These are phyloP conservation scores for Phrynocephalus forsythii DNA, from an alignment of 2,797 vertebrate species.

Conservation along the genomic window DNA sequence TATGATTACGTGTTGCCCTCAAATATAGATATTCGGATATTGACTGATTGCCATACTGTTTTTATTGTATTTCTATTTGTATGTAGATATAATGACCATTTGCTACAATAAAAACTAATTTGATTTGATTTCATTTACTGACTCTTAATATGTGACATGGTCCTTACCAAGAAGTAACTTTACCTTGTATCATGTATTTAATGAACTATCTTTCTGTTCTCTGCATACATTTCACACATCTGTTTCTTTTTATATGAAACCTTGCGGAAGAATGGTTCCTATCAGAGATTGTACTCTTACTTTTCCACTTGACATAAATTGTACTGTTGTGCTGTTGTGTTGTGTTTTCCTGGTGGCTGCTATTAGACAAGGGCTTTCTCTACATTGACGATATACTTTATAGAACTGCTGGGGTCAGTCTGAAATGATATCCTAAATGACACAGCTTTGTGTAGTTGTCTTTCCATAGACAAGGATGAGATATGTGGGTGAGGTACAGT, in stretches of 20 bases:
- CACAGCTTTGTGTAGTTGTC: neutral
- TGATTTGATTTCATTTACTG: neutral
- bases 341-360: neutral
- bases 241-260: constrained; percentile 15
- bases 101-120: too few species aligned
- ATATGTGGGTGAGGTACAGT: too few species aligned
- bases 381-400: neutral
- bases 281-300: neutral
- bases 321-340: neutral
- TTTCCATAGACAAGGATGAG: neutral
- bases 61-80: too few species aligned
- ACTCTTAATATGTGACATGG: neutral
- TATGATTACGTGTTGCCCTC: too few species aligned
- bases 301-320: accelerated
- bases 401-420: neutral
- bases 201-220: neutral
- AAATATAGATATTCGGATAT: too few species aligned
- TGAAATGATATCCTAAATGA: neutral
- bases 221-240: neutral
- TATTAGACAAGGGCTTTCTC: neutral
- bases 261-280: neutral
- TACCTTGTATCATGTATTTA: neutral
- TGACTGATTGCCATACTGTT: too few species aligned
- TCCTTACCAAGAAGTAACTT: neutral
- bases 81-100: too few species aligned